Conservation (phyloP, 2,888 invertebrate genomes). For the Synanthedon formicaeformis region DNA sequence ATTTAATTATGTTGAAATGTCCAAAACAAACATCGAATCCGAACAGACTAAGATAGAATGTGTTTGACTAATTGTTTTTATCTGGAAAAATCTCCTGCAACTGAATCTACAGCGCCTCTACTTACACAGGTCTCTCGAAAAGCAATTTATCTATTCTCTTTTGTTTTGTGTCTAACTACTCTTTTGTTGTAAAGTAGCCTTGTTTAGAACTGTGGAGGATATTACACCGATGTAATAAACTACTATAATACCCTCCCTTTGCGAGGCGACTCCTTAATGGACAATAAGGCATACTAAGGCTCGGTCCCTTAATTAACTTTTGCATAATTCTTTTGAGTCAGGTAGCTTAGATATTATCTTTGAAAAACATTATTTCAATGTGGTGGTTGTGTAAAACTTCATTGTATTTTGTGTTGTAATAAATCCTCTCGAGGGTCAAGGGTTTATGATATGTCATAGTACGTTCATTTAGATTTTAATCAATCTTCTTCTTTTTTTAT, state of each 20-base stretch:
- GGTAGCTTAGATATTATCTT: neutral
- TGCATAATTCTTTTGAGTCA: neutral
- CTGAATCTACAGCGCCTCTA: neutral
- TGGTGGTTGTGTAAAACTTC: too few relatives aligned
- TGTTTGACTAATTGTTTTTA: too few relatives aligned
- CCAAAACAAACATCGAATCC: too few relatives aligned
- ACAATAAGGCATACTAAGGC: neutral
- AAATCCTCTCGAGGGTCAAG: too few relatives aligned
- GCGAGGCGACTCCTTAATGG: neutral
- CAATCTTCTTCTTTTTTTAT: too few relatives aligned
- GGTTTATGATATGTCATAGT: too few relatives aligned
- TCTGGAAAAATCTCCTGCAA: neutral
- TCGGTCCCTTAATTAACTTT: neutral
- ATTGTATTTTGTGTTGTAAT: too few relatives aligned
- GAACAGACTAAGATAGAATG: too few relatives aligned
- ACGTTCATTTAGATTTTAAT: too few relatives aligned
- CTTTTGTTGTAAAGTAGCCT: neutral
- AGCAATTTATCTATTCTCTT: neutral
- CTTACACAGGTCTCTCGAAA: neutral
- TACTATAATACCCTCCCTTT: neutral
- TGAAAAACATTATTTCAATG: too few relatives aligned
- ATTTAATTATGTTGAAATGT: constrained; percentile 11
- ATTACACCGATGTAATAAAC: neutral
- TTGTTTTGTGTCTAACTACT: neutral
- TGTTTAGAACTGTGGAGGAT: neutral